Conservation (phyloP, 53 echinoderm and acorn worm species). For the Pentamera pediparva region DNA sequence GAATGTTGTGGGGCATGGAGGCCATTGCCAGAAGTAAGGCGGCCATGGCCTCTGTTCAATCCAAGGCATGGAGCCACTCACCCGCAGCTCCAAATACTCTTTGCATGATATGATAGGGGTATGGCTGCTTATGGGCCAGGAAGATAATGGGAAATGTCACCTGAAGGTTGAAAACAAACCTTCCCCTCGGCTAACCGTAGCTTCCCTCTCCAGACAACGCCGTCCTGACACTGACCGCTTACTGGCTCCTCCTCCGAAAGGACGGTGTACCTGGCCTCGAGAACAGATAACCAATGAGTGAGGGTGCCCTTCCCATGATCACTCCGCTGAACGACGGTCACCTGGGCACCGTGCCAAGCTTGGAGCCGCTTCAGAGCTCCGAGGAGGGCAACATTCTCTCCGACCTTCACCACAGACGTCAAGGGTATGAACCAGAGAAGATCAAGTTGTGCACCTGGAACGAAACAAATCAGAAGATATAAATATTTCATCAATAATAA, state of each 20-base stretch:
- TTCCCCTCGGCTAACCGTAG: constrained; percentile 1
- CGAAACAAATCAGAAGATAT: too few relatives aligned
- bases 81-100: too few relatives aligned
- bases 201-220: constrained; percentile 5
- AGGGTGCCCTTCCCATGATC: not conserved
- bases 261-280: constrained; percentile 5
- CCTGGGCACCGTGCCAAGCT: constrained; percentile 4
- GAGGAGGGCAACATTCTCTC: not conserved
- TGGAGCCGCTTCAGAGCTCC: constrained; percentile 22
- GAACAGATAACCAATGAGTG: constrained; percentile 7
- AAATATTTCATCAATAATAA: too few relatives aligned
- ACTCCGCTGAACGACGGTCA: not conserved
- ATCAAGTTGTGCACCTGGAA: too few relatives aligned
- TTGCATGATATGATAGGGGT: too few relatives aligned
- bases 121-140: too few relatives aligned
- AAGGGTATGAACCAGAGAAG: constrained; percentile 14
- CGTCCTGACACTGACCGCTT: not conserved
- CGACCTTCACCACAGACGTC: not conserved
- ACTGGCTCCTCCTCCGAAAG: too few relatives aligned
- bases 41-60: too few relatives aligned
- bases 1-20: too few relatives aligned
- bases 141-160: too few relatives aligned
- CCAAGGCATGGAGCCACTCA: too few relatives aligned
- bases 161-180: not conserved
- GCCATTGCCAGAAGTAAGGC: too few relatives aligned